These are phyloP conservation scores for Aricia agestis DNA, from an alignment of 1,140 invertebrate species.

Conservation along the genomic window DNA sequence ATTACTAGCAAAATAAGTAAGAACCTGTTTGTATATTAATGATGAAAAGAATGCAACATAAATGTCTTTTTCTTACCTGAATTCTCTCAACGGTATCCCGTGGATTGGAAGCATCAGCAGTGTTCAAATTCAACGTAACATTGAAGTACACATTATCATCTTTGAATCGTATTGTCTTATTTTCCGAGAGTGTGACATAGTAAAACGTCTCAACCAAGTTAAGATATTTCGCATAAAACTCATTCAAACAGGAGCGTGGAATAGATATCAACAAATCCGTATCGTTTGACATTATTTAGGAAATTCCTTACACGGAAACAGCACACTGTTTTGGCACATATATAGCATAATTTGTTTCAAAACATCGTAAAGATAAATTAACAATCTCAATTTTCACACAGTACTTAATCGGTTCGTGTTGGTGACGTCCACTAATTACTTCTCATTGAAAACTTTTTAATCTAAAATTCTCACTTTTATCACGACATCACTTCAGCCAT, in stretches of 20 bases:
- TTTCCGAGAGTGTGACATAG: slow-evolving; percentile 66
- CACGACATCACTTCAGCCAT: not conserved
- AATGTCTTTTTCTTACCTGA: slow-evolving; percentile 50
- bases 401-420: not conserved
- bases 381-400: not conserved
- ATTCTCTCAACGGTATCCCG: slow-evolving; percentile 56
- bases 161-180: slow-evolving; percentile 44
- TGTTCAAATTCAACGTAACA: slow-evolving; percentile 59
- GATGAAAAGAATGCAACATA: not conserved
- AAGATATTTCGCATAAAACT: slow-evolving; percentile 65
- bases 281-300: slow-evolving; percentile 65
- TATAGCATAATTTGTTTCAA: slow-evolving; percentile 64
- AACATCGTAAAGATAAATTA: slow-evolving; percentile 30
- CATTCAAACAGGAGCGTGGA: slow-evolving; percentile 58
- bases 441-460: slow-evolving; percentile 1
- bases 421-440: slow-evolving; percentile 4
- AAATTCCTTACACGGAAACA: slow-evolving; percentile 40
- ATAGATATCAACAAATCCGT: slow-evolving; percentile 61
- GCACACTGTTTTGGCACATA: slow-evolving; percentile 44
- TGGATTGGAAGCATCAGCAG: slow-evolving; percentile 56
- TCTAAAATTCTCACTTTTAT: not conserved
- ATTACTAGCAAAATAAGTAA: not conserved
- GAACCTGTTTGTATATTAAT: not conserved
- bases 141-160: slow-evolving; percentile 63
- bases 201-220: slow-evolving; percentile 73